Percentiles rank a stretch among this genome's conserved stretches.
Evolutionary conservation across 2,113 vertebrate genomes (phyloP).

Genomic region (Otus sunia): DNA sequence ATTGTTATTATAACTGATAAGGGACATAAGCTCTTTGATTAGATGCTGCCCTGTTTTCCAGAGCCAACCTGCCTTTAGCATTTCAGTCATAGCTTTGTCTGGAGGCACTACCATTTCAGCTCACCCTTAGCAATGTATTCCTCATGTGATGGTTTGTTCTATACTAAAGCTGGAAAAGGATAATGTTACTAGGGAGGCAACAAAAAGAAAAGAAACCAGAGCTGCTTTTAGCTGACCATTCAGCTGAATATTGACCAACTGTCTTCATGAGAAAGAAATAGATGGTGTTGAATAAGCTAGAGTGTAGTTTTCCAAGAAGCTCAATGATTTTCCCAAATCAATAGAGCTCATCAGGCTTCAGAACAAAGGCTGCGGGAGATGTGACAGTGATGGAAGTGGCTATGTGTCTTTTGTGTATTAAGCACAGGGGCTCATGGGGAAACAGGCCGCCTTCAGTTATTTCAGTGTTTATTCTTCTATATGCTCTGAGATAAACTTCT

Average conservation of each 20-base stretch:
- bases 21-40: neutral
- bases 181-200: conserved; percentile 59
- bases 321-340: conserved; percentile 82
- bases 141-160: conserved; percentile 24
- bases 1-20: neutral
- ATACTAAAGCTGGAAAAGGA: conserved; percentile 29
- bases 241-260: conserved; percentile 82
- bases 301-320: conserved; percentile 83
- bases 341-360: conserved; percentile 79
- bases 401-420: conserved; percentile 75
- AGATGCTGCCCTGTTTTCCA: neutral
- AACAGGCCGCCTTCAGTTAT: conserved; percentile 46
- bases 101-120: neutral
- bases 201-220: conserved; percentile 65
- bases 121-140: conserved; percentile 2
- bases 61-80: neutral
- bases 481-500: neutral
- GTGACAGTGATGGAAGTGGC: conserved; percentile 75
- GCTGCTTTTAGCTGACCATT: conserved; percentile 74
- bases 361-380: conserved; percentile 74
- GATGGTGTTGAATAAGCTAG: conserved; percentile 77
- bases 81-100: neutral
- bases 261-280: conserved; percentile 80
- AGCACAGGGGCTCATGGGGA: conserved; percentile 53
- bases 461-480: conserved; percentile 46